Base-by-base conservation (phyloP, 2,113 vertebrate species). In the Uria lomvia region DNA sequence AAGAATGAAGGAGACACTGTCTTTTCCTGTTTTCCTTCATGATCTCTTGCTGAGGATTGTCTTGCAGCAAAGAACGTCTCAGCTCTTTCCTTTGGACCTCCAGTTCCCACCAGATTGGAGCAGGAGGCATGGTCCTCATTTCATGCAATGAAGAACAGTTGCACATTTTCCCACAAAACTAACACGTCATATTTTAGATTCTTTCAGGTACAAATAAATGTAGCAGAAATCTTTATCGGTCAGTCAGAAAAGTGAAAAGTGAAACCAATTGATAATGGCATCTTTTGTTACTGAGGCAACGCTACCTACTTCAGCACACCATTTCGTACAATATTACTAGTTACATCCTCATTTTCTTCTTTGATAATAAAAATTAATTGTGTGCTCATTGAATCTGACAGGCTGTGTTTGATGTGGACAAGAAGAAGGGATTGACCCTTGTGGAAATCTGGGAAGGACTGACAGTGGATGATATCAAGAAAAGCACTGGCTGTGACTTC, bases 331-430 rank as follows among this genome's bases (percentile, higher is more conserved):
- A 1, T 43, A 32, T 60, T 71, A n/a, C n/a, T 72, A 27, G 18
- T 78, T 55, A 15, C 12, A 53, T 42, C 18, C 32, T 92, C 20
- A 24, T 86, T 78, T 78, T 78, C 11, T 71, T 16, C 23, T 82
- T 43, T 59, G 24, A 34, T 72, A 77, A 53, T 77, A 67, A 76
- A 74, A 43, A 50, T 4, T 14, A 27, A 63, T 86, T 66, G 3
- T 38, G 10, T 74, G 38, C 71, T 92, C 60, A 84, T 96, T 96
- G 32, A 86, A 83, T 70, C 66, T 71, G 10, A 38, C 95, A 99
- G 99, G 99, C 99, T 20, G 99, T 99, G 78, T 99, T 99, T 98
- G 99, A 99, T 50, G 99, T 99, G 94, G 98, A 99, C 97, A 98
- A 97, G 94, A 98, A 98, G 80, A 99, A 98, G 79, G 99, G 99